phyloP scores from a whole-genome alignment of 2,113 vertebrate species.

The Oceanites oceanicus region DNA sequence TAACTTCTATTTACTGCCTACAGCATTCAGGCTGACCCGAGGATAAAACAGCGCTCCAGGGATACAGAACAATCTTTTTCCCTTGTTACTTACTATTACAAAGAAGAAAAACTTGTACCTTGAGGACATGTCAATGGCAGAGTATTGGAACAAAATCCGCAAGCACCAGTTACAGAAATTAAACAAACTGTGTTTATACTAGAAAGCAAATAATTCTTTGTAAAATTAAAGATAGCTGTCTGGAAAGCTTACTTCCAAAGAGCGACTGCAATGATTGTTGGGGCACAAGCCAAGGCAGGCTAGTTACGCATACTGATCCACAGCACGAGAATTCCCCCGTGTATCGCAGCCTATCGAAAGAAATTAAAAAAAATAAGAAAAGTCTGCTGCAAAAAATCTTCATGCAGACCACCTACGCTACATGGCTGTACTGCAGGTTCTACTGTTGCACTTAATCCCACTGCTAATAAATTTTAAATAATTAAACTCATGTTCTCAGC shows the following conservation, averaged over 20 bases:
- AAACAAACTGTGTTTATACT: neutral
- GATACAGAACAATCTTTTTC: neutral
- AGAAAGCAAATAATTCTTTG: neutral
- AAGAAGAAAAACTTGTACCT: neutral
- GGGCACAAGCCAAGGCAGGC: neutral
- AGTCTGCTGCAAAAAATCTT: neutral
- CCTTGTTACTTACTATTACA: neutral
- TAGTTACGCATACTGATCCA: neutral
- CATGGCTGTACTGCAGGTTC: neutral
- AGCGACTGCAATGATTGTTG: neutral
- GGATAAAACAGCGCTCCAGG: neutral
- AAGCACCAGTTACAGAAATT: neutral
- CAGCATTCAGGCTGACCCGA: fast-evolving
- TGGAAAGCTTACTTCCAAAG: neutral
- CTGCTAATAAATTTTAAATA: neutral
- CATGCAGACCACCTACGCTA: neutral
- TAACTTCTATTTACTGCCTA: neutral
- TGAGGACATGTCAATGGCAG: neutral
- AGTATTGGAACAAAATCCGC: neutral
- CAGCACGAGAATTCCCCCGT: neutral
- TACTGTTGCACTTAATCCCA: neutral
- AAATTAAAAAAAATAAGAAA: fast-evolving
- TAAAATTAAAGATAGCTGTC: neutral
- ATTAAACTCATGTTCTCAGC: neutral
- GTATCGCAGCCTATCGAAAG: neutral